These are phyloP conservation scores for Osmoderma eremita DNA, from an alignment of 2,888 invertebrate species.

Conservation along the genomic window DNA sequence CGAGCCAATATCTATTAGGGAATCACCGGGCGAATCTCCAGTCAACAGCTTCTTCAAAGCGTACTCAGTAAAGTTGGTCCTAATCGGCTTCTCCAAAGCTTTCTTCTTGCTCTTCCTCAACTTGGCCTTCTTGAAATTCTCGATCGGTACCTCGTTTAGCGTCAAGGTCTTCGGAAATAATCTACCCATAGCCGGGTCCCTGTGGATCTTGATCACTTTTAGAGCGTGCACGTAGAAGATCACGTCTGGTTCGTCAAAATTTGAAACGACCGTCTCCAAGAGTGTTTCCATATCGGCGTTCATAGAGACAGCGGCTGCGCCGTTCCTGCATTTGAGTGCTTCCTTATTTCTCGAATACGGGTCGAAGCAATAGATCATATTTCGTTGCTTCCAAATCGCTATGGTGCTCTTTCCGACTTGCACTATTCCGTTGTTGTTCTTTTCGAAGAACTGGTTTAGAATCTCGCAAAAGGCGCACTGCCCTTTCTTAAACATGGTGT, in stretches of 20 bases:
- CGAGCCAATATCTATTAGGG: conserved; percentile 57
- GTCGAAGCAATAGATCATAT: conserved; percentile 73
- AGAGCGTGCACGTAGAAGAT: conserved; percentile 71
- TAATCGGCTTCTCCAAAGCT: conserved; percentile 57
- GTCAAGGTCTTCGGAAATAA: conserved; percentile 56
- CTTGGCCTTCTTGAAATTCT: conserved; percentile 56
- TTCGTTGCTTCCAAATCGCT: conserved; percentile 72
- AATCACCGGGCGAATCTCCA: conserved; percentile 55
- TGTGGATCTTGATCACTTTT: conserved; percentile 68
- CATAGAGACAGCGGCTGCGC: conserved; percentile 72
- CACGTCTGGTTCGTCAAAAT: conserved; percentile 65
- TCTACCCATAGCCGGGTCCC: conserved; percentile 57
- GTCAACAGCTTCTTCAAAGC: conserved; percentile 55
- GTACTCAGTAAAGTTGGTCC: conserved; percentile 51
- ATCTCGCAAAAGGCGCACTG: conserved; percentile 65
- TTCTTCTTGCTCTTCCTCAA: conserved; percentile 56
- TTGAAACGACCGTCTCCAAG: conserved; percentile 66
- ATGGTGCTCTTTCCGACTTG: conserved; percentile 70
- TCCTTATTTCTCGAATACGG: conserved; percentile 72
- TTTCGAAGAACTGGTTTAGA: conserved; percentile 67
- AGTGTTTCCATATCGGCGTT: conserved; percentile 69
- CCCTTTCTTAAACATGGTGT: conserved; percentile 64
- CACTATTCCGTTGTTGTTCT: conserved; percentile 64
- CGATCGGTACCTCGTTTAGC: conserved; percentile 57
- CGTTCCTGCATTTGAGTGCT: conserved; percentile 65